A percentile compares a stretch with the other conserved stretches of the same genome.
Conservation (phyloP, 1,140 invertebrate species). For the Protaetia brevitarsis region DNA sequence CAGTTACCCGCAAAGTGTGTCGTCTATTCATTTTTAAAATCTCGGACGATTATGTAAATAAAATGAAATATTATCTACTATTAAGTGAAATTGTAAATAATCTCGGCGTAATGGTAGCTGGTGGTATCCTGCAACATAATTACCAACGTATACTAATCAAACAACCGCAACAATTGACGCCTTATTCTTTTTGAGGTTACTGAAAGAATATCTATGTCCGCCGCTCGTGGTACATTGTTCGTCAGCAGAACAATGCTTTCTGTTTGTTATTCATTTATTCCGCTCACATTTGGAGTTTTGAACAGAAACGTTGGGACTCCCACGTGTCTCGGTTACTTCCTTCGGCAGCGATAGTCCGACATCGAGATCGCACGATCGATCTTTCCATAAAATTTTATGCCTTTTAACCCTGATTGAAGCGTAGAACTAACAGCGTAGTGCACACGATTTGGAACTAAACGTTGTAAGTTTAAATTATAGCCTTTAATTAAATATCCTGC, state of each 20-base stretch:
- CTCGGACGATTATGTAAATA: background rate
- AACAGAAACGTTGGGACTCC: background rate
- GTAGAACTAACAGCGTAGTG: background rate
- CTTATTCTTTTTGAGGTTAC: background rate
- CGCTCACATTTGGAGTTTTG: slow-evolving; percentile 9
- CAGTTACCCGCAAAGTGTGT: too few relatives aligned
- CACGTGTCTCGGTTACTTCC: background rate
- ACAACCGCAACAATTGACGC: slow-evolving; percentile 13
- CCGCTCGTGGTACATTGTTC: slow-evolving; percentile 8
- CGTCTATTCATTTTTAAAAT: too few relatives aligned
- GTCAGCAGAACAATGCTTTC: slow-evolving; percentile 8
- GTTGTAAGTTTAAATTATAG: too few relatives aligned
- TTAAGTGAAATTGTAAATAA: background rate
- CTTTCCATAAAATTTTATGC: background rate
- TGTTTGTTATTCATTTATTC: slow-evolving; percentile 13
- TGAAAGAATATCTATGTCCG: background rate
- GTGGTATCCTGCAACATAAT: background rate
- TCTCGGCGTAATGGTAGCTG: background rate
- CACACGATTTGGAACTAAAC: too few relatives aligned
- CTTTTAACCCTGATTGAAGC: background rate
- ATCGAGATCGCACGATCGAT: slow-evolving; percentile 1
- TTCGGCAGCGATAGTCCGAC: background rate
- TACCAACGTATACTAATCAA: background rate
- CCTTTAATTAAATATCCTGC: too few relatives aligned
- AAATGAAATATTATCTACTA: background rate